Conservation (phyloP, 2,888 invertebrate genomes). For the Dicranocentrus wangi region DNA sequence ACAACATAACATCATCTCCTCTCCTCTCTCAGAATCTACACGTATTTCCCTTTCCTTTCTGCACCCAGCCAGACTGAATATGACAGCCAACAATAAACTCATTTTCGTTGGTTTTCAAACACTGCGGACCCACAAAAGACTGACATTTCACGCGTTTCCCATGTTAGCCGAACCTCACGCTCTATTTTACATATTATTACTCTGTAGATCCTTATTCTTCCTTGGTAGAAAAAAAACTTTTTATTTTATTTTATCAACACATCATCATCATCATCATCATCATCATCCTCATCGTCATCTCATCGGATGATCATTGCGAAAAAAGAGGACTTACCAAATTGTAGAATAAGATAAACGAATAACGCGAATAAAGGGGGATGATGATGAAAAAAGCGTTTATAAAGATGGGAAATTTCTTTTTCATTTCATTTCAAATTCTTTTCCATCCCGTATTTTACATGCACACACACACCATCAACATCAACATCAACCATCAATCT, state of each 20-base stretch:
- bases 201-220: not conserved
- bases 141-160: slow-evolving; percentile 39
- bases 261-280: slow-evolving; percentile 2
- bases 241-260: slow-evolving; percentile 3
- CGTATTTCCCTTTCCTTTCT: slow-evolving; percentile 2
- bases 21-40: no score
- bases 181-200: slow-evolving; percentile 5
- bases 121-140: slow-evolving; percentile 15
- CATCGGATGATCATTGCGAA: slow-evolving; percentile 27
- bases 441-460: not conserved
- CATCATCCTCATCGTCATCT: not conserved
- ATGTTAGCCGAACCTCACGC: not conserved
- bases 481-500: slow-evolving; percentile 50
- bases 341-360: slow-evolving; percentile 42
- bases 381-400: slow-evolving; percentile 13
- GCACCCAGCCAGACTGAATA: not conserved
- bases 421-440: slow-evolving; percentile 43
- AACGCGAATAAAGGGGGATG: not conserved
- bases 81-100: not conserved
- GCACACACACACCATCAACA: not conserved
- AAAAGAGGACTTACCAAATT: slow-evolving; percentile 23
- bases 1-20: not conserved
- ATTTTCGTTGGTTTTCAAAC: slow-evolving; percentile 17
- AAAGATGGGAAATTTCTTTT: slow-evolving; percentile 54
- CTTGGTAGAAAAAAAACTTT: not conserved